Evolutionary conservation across 2,888 invertebrate genomes (phyloP).

Genomic region (Trissoscelio sp.): DNA sequence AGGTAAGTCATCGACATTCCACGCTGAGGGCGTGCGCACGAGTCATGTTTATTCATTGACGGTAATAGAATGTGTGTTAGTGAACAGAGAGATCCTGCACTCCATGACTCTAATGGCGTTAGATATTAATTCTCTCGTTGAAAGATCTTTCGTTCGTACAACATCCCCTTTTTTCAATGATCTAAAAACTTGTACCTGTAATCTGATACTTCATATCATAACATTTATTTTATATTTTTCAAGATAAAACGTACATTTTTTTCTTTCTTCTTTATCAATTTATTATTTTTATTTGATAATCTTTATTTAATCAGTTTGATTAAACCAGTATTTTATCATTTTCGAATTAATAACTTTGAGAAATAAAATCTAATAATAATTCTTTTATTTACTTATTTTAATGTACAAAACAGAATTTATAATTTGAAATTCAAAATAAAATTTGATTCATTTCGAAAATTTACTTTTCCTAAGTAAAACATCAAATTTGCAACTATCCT

Average conservation of each 20-base stretch:
- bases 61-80: conserved; percentile 64
- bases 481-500: not conserved
- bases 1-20: conserved; percentile 61
- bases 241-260: no score
- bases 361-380: no score
- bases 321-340: no score
- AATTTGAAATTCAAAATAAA: not conserved
- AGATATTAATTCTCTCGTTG: conserved; percentile 34
- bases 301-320: no score
- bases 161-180: conserved; percentile 5
- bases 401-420: no score
- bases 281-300: no score
- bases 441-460: not conserved
- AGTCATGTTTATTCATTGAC: conserved; percentile 67
- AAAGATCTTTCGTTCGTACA: conserved; percentile 34
- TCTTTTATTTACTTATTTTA: no score
- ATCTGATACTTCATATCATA: not conserved
- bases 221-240: no score
- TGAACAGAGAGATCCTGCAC: conserved; percentile 26
- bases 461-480: not conserved
- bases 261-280: no score
- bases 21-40: conserved; percentile 44
- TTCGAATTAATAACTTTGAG: no score
- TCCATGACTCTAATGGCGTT: conserved; percentile 43
- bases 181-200: not conserved